phyloP scores from a whole-genome alignment of 2,113 vertebrate genomes.

The Macrotus californicus region DNA sequence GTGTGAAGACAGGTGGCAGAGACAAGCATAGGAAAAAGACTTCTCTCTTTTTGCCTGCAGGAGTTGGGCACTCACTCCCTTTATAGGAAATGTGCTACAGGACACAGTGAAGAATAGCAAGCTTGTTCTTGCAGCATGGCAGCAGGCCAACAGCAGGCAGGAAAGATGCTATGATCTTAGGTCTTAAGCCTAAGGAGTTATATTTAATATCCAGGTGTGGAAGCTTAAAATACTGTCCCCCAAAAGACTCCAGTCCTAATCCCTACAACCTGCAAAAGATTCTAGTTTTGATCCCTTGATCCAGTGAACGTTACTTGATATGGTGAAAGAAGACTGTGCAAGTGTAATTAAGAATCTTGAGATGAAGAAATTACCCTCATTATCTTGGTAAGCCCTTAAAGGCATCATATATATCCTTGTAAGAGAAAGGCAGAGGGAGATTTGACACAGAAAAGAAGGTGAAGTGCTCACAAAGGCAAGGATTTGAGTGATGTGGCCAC shows the following conservation, averaged over 20 bases:
- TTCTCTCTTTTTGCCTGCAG: background rate
- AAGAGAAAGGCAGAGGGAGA: background rate
- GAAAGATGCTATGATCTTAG: background rate
- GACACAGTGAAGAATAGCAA: background rate
- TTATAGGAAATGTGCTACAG: accelerated
- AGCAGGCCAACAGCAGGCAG: background rate
- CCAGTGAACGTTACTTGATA: background rate
- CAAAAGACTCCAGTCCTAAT: background rate
- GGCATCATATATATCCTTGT: background rate
- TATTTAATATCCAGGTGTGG: background rate
- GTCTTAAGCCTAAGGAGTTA: background rate
- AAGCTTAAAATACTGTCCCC: background rate
- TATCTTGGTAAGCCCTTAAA: background rate
- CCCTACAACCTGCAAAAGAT: background rate
- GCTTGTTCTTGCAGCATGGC: background rate
- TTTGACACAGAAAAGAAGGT: background rate
- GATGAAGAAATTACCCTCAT: background rate
- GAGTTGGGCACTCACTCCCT: background rate
- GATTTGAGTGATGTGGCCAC: background rate
- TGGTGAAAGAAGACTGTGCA: background rate
- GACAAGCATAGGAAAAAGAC: background rate
- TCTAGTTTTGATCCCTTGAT: background rate
- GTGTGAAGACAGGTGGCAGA: background rate
- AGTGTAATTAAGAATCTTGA: background rate
- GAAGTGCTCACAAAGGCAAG: background rate